Evolutionary conservation across 2,113 vertebrate species (phyloP).

Genomic region (Tauraco erythrolophus): DNA sequence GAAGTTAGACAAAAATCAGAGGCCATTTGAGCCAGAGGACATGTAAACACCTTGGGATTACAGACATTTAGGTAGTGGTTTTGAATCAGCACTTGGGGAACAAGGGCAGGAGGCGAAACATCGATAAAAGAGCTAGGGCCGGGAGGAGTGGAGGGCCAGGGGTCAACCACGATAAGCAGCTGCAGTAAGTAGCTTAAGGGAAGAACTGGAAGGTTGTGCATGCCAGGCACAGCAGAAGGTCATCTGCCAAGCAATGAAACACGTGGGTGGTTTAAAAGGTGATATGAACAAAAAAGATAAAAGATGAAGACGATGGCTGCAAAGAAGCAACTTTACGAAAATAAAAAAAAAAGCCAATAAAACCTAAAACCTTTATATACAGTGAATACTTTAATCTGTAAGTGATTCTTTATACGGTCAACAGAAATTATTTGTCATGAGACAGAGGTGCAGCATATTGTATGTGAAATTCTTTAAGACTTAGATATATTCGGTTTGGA

Average conservation of each 20-base stretch:
- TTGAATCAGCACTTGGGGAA: neutral
- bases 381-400: neutral
- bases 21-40: neutral
- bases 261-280: neutral
- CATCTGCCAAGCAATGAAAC: neutral
- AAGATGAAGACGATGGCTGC: neutral
- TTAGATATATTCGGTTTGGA: neutral
- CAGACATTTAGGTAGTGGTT: neutral
- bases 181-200: neutral
- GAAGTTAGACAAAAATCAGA: neutral
- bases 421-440: neutral
- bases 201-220: neutral
- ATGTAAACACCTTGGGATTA: neutral
- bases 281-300: neutral
- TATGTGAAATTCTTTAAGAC: neutral
- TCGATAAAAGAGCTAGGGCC: neutral
- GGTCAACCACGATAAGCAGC: neutral
- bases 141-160: neutral
- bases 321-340: neutral
- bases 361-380: neutral
- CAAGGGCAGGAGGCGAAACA: neutral
- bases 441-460: neutral
- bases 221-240: neutral
- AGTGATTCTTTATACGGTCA: neutral
- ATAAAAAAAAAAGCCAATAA: neutral